phyloP scores from a whole-genome alignment of 2,888 invertebrate genomes.

The Drepanosiphum platanoidis region DNA sequence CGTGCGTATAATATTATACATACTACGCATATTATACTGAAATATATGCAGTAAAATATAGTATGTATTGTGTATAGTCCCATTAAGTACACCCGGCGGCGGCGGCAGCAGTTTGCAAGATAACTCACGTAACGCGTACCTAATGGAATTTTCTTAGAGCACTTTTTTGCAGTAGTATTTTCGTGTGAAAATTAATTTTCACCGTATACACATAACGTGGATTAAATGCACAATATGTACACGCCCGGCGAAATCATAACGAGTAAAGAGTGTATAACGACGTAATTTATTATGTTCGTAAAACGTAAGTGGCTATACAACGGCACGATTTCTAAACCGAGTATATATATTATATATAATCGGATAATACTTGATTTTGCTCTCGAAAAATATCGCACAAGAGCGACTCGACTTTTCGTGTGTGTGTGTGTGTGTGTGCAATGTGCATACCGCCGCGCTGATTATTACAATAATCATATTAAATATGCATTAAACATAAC shows the following conservation, averaged over 20 bases:
- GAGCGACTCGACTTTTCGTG: background rate
- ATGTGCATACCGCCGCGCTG: background rate
- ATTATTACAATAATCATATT: background rate
- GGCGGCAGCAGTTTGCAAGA: conserved; percentile 25
- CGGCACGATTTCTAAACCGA: background rate
- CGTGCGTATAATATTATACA: conserved; percentile 13
- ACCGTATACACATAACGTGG: background rate
- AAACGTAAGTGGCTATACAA: background rate
- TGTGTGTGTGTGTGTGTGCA: too few species aligned
- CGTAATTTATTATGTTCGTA: background rate
- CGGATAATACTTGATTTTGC: background rate
- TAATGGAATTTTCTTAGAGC: conserved; percentile 36
- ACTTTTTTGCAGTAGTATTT: conserved; percentile 7
- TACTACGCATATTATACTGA: conserved; percentile 22
- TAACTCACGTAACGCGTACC: conserved; percentile 29
- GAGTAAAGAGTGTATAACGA: background rate
- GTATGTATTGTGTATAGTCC: conserved; percentile 17
- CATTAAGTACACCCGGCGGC: conserved; percentile 51
- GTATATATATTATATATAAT: background rate
- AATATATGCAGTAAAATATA: background rate
- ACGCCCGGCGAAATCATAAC: conserved; percentile 3
- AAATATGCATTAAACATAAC: background rate
- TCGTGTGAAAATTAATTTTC: conserved; percentile 46
- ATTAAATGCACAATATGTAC: conserved; percentile 29
- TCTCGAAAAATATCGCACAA: background rate